Base-by-base conservation (phyloP, 2,888 invertebrate genomes). In the Tinea trinotella region DNA sequence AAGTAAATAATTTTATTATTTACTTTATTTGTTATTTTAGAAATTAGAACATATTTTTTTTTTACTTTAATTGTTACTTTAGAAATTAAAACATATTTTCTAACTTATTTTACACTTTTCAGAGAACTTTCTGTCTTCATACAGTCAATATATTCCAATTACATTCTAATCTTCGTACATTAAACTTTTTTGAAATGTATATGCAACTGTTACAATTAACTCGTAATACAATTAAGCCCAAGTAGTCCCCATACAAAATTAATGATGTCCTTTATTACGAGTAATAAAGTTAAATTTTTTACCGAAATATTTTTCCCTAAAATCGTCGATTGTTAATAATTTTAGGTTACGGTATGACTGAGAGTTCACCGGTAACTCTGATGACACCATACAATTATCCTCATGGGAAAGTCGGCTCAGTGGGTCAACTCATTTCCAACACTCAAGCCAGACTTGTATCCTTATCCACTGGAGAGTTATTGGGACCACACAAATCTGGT, bases 321-420 rank as follows among this genome's bases (percentile, higher is more conserved):
- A 35, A 30, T 52, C 2, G 13, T 0, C n/a, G 24, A 9, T 7
- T 24, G 24, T 46, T 59, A 2, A 18, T 19, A 2, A 19, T 46
- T 19, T 6, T 66, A 90, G 90, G 90, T 17, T 91, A 90, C 66
- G 91, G 91, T 30, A 90, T 91, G 90, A 91, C 91, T 0, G 91
- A 91, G 69, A 88, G 90, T 57, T 89, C 92, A 0, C 92, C 92
- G 0, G 90, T 91, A 0, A 87, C 88, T 0, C 71, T 90, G 56
- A 77, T 89, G 64, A 89, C 89, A 54, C 90, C 90, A 2, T 83
- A 85, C 68, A 59, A 68, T n/a, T 88, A 87, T 53, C 89, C 90
- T 2, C 74, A 80, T 56, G 86, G 79, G 50, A 92, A 92, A 67
- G 81, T 89, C 52, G 91, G 90, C 0, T 91, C 92, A 0, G 89